phyloP scores from a whole-genome alignment of 2,888 invertebrate species.

The Ichneumoninae sp. region DNA sequence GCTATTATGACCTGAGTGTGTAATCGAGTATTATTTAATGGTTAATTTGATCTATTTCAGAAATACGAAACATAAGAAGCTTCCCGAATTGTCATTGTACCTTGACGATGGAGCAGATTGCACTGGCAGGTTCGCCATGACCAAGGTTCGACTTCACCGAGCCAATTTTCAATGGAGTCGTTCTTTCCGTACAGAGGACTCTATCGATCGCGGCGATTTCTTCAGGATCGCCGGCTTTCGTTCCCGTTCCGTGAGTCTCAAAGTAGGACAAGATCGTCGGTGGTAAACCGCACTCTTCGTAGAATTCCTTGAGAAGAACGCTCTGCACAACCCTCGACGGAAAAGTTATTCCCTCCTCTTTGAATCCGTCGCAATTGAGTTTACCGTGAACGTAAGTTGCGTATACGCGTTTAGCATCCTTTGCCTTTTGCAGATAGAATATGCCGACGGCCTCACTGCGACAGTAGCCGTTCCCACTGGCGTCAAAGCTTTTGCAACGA shows the following conservation, averaged over 20 bases:
- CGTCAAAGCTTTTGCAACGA: slow-evolving; percentile 67
- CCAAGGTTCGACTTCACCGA: slow-evolving; percentile 98
- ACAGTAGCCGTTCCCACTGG: slow-evolving; percentile 88
- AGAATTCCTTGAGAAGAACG: slow-evolving; percentile 86
- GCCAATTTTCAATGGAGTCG: slow-evolving; percentile 92
- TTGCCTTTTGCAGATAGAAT: slow-evolving; percentile 89
- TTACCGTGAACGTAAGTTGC: slow-evolving; percentile 86
- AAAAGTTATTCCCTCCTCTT: slow-evolving; percentile 82
- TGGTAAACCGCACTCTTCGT: slow-evolving; percentile 86
- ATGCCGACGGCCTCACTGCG: slow-evolving; percentile 92
- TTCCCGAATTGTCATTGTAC: slow-evolving; percentile 81
- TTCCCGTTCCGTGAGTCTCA: slow-evolving; percentile 92
- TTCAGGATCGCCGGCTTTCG: slow-evolving; percentile 95
- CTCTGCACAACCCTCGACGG: slow-evolving; percentile 80
- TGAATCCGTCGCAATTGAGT: slow-evolving; percentile 87
- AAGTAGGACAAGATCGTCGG: slow-evolving; percentile 87
- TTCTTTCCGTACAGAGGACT: slow-evolving; percentile 91
- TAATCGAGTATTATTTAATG: too few relatives aligned
- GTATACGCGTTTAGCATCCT: slow-evolving; percentile 85
- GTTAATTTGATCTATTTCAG: neutral
- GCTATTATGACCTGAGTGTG: slow-evolving; percentile 88
- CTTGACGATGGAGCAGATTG: slow-evolving; percentile 93
- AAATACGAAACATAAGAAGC: neutral
- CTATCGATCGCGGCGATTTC: slow-evolving; percentile 94
- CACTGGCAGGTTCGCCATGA: slow-evolving; percentile 95